Conservation (phyloP, 1,140 invertebrate species). For the Lordiphosa clarofinis region DNA sequence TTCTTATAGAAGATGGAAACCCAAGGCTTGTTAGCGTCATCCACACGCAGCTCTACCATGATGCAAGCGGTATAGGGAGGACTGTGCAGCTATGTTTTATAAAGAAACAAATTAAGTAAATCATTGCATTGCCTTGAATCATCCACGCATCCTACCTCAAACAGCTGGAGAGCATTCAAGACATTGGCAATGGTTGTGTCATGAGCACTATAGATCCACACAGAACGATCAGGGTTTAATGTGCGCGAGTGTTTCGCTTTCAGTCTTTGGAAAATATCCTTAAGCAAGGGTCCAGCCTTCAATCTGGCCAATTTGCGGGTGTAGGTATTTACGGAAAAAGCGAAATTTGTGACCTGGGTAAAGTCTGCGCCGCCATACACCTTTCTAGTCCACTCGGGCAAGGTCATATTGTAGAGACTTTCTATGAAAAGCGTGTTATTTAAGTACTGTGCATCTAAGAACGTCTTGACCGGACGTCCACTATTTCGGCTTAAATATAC, state of each 20-base stretch:
- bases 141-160: slow-evolving; percentile 80
- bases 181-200: slow-evolving; percentile 90
- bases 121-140: neutral
- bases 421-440: slow-evolving; percentile 87
- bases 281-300: slow-evolving; percentile 84
- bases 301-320: slow-evolving; percentile 81
- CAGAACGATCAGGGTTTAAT: slow-evolving; percentile 82
- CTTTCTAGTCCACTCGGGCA: slow-evolving; percentile 87
- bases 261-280: slow-evolving; percentile 84
- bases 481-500: slow-evolving; percentile 83
- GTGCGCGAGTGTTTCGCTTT: slow-evolving; percentile 74
- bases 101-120: slow-evolving; percentile 2
- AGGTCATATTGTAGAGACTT: slow-evolving; percentile 82
- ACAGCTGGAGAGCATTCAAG: slow-evolving; percentile 87
- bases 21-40: slow-evolving; percentile 66
- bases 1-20: slow-evolving; percentile 85
- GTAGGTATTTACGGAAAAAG: slow-evolving; percentile 81
- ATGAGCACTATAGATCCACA: slow-evolving; percentile 90
- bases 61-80: slow-evolving; percentile 88
- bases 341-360: slow-evolving; percentile 80
- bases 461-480: slow-evolving; percentile 81
- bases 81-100: slow-evolving; percentile 80
- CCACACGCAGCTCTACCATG: slow-evolving; percentile 85
- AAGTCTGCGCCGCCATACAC: slow-evolving; percentile 81
- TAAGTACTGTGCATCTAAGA: slow-evolving; percentile 82